Conservation (phyloP, 2,888 invertebrate genomes). For the Acanthosepion esculentum region DNA sequence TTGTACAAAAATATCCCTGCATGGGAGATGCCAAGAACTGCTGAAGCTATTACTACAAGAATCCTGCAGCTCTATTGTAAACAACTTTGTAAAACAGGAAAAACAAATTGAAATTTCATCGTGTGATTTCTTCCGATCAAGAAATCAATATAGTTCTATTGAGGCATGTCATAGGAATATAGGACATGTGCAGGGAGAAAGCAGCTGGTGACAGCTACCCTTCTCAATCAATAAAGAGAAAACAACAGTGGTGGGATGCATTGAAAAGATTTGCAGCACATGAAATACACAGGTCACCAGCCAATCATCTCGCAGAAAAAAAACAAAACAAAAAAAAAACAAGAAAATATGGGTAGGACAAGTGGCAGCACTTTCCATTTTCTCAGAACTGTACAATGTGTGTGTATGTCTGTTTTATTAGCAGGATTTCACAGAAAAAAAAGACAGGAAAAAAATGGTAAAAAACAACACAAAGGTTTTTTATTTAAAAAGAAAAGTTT, state of each 20-base stretch:
- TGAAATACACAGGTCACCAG: not conserved
- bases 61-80: not conserved
- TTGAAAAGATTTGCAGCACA: not conserved
- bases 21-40: too few species aligned
- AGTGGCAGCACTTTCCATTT: not conserved
- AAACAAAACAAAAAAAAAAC: not conserved
- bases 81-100: conserved; percentile 16
- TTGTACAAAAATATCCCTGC: too few species aligned
- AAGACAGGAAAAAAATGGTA: not conserved
- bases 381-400: not conserved
- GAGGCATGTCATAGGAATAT: not conserved
- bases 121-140: not conserved
- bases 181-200: not conserved
- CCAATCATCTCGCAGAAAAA: not conserved
- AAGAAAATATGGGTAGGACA: not conserved
- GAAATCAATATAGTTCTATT: not conserved
- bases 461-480: not conserved
- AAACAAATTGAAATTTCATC: conserved; percentile 23
- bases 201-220: not conserved
- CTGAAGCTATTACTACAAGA: not conserved
- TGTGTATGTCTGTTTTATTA: not conserved
- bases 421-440: not conserved
- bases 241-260: not conserved
- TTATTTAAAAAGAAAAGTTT: too few species aligned
- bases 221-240: not conserved